These are phyloP conservation scores for Parasteatoda tepidariorum DNA, from an alignment of 1,140 invertebrate genomes.

Conservation along the genomic window DNA sequence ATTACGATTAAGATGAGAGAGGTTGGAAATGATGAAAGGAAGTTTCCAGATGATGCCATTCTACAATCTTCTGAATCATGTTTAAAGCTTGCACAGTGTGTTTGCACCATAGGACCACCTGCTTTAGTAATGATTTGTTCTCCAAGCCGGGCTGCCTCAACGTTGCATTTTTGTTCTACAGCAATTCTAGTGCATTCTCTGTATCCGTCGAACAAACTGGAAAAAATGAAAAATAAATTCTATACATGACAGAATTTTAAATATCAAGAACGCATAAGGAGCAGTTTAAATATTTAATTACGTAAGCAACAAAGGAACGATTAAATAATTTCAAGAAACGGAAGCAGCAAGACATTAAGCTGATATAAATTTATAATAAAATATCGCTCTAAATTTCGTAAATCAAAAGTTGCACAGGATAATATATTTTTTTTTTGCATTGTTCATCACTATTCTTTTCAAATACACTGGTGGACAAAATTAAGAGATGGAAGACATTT, in stretches of 20 bases:
- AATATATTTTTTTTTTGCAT: no score
- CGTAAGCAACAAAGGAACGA: no score
- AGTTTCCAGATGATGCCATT: not conserved
- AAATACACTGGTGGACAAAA: no score
- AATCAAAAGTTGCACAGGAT: no score
- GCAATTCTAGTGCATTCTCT: constrained; percentile 43
- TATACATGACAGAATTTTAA: not conserved
- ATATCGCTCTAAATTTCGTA: no score
- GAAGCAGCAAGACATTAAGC: no score
- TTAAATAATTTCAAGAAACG: no score
- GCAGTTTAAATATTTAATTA: no score
- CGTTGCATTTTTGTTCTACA: constrained; percentile 36
- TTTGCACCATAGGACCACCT: constrained; percentile 50
- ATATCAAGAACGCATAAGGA: no score
- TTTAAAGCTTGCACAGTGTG: constrained; percentile 42
- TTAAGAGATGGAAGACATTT: no score
- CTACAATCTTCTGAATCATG: constrained; percentile 33
- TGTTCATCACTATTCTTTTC: no score
- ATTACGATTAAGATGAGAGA: not conserved
- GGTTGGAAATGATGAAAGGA: not conserved
- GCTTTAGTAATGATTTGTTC: constrained; percentile 54
- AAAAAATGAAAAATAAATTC: constrained; percentile 3
- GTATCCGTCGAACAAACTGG: constrained; percentile 56
- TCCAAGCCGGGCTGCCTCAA: constrained; percentile 48
- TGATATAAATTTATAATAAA: no score